Evolutionary conservation across 1,140 invertebrate genomes (phyloP), one percentile per base, ranked within the genome.

Genomic region (Lepidurus apus): DNA sequence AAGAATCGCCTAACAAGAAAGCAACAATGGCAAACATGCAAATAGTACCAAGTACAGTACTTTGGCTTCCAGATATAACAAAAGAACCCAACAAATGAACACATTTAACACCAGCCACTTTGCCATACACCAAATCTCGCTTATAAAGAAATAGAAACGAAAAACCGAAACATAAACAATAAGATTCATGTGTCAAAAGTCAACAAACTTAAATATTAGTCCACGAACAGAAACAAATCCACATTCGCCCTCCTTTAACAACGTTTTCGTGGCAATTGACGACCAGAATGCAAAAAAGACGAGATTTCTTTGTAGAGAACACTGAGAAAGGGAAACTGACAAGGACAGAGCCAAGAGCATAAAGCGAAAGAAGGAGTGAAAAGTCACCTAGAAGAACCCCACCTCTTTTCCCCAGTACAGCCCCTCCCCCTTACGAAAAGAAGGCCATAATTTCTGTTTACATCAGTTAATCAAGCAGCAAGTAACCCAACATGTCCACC

Each of bases 1-100:
- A 5, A n/a, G 17, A 65, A 65, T 65, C 53, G 1, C 13, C 17
- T 65, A 65, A 17, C 53, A 65, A 65, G 53, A n/a, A 65, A 65
- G 53, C 53, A 65, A 65, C 21, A 65, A 21, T 65, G 17, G 53
- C 53, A 65, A 65, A 65, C 53, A 65, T 65, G n/a, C 53, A 65
- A 65, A 13, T n/a, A 17, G 17, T 65, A 65, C 21, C 53, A 65
- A 65, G 21, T 65, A 65, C 47, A 7, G 34, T 65, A 21, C 13
- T 17, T 65, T 17, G 17, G 53, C 53, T 65, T 65, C 21, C 13
- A n/a, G 17, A 13, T n/a, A 65, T 21, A 65, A n/a, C 53, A 17
- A 65, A 65, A 65, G 34, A 34, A 65, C 8, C 17, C 53, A 65
- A 65, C 53, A 65, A 65, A 65, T 65, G 53, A 65, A 65, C 53